These are phyloP conservation scores for Caenorhabditis macrosperma DNA, from an alignment of 2,888 invertebrate species.

Conservation along the genomic window DNA sequence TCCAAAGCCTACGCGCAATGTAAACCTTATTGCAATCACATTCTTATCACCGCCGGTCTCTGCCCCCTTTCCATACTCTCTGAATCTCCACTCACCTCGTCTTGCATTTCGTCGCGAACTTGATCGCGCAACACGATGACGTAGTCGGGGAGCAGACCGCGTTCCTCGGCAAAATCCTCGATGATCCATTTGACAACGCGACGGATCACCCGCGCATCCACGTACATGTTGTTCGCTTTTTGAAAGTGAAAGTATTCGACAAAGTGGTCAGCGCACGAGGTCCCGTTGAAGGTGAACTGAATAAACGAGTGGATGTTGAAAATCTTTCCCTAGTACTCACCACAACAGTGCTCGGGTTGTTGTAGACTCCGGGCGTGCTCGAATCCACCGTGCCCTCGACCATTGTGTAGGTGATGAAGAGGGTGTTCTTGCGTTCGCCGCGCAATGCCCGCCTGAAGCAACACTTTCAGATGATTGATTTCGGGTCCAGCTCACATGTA, in stretches of 20 bases:
- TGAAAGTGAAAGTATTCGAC: slow-evolving; percentile 52
- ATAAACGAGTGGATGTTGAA: not conserved
- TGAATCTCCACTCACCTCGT: slow-evolving; percentile 12
- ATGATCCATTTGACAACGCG: slow-evolving; percentile 36
- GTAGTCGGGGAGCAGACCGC: slow-evolving; percentile 33
- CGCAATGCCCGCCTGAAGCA: slow-evolving; percentile 24
- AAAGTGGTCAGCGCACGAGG: slow-evolving; percentile 41
- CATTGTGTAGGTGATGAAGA: slow-evolving; percentile 43
- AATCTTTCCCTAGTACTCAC: slow-evolving; percentile 1
- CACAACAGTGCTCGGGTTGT: slow-evolving; percentile 50
- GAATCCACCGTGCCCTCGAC: slow-evolving; percentile 33
- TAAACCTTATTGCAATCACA: not conserved
- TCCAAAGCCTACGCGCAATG: not conserved
- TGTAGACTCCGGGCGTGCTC: slow-evolving; percentile 37
- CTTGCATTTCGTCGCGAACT: slow-evolving; percentile 29
- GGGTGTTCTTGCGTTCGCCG: slow-evolving; percentile 27
- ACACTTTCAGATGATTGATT: not conserved
- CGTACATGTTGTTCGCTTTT: slow-evolving; percentile 9
- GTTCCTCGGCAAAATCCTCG: slow-evolving; percentile 28
- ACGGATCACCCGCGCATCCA: slow-evolving; percentile 26
- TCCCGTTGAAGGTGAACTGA: slow-evolving; percentile 53
- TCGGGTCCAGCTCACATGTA: slow-evolving; percentile 24
- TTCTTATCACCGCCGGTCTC: not conserved
- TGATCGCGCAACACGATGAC: slow-evolving; percentile 45
- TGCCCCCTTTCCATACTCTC: not conserved